These are phyloP conservation scores for Ianthella basta DNA, from an alignment of 37 sponge, comb jelly and placozoan genomes.

Conservation along the genomic window DNA sequence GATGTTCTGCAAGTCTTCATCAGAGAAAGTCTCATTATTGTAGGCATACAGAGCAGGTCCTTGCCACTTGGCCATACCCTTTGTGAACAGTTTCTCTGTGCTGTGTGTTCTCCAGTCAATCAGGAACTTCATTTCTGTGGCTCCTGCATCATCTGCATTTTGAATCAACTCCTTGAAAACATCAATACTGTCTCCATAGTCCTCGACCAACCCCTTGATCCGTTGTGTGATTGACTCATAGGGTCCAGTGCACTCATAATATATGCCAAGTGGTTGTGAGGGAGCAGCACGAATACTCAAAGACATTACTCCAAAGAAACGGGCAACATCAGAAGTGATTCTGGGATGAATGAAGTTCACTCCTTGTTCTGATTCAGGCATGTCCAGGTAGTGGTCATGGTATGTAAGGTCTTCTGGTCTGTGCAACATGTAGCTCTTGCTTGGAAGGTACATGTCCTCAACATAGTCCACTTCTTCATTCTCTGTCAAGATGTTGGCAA, in stretches of 20 bases:
- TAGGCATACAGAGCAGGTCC: conserved; percentile 84
- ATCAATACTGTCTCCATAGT: conserved; percentile 66
- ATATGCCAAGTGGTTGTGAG: conserved; percentile 35
- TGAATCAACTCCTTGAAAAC: conserved; percentile 89
- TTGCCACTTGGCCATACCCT: conserved; percentile 77
- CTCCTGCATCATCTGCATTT: conserved; percentile 93
- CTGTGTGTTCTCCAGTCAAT: conserved; percentile 62
- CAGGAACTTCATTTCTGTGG: conserved; percentile 80
- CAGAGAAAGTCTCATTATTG: conserved; percentile 75
- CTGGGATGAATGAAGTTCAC: conserved; percentile 41
- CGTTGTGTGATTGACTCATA: conserved; percentile 69
- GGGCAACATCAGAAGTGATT: conserved; percentile 36
- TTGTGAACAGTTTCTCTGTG: conserved; percentile 32
- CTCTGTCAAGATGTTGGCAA: conserved; percentile 3
- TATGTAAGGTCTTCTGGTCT: conserved; percentile 8
- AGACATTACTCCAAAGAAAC: conserved; percentile 55
- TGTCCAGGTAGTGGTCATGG: conserved; percentile 11
- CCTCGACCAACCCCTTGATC: conserved; percentile 60
- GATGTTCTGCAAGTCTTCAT: conserved; percentile 76
- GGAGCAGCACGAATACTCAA: conserved; percentile 63
- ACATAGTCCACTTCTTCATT: not conserved
- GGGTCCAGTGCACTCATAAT: conserved; percentile 42
- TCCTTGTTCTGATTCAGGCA: not conserved
- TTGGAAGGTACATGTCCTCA: not conserved
- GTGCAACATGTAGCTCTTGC: not conserved